These are phyloP conservation scores for Calameuta filiformis DNA, from an alignment of 2,888 invertebrate genomes.

Conservation along the genomic window DNA sequence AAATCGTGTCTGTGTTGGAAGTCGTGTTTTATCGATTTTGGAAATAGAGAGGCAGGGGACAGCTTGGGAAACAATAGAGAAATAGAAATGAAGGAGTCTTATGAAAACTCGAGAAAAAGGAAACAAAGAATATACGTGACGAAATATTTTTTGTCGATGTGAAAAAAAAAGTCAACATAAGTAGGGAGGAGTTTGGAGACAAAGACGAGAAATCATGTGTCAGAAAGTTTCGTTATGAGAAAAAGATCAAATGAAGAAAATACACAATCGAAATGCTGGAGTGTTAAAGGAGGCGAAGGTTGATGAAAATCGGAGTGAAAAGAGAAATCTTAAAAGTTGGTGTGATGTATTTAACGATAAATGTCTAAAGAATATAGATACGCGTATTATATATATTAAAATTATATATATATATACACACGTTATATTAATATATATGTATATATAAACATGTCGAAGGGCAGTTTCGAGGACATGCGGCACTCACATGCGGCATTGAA, in stretches of 20 bases:
- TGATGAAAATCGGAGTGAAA: conserved; percentile 4
- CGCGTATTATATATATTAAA: too few relatives aligned
- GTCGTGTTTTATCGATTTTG: conserved; percentile 48
- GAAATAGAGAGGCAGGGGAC: conserved; percentile 24
- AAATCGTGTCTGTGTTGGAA: conserved; percentile 38
- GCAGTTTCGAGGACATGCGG: too few relatives aligned
- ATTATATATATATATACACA: too few relatives aligned
- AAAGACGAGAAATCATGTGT: conserved; percentile 12
- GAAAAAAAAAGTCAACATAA: conserved; percentile 10
- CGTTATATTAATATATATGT: too few relatives aligned
- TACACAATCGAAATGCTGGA: neutral
- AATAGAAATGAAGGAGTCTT: conserved; percentile 12
- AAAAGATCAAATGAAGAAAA: conserved; percentile 15
- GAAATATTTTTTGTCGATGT: conserved; percentile 52
- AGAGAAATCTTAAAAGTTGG: conserved; percentile 28
- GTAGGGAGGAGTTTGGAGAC: neutral
- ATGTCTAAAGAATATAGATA: conserved; percentile 38
- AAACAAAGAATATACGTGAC: conserved; percentile 13
- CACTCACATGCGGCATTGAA: too few relatives aligned
- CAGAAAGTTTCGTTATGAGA: conserved; percentile 14
- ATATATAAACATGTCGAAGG: too few relatives aligned
- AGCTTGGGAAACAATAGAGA: conserved; percentile 14
- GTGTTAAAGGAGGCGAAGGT: too few relatives aligned
- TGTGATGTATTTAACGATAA: conserved; percentile 50
- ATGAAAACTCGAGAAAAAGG: conserved; percentile 15